Percentiles rank a stretch among this genome's conserved stretches.
Evolutionary conservation across 1,140 invertebrate genomes (phyloP).

Genomic region (Drosophila leontia): DNA sequence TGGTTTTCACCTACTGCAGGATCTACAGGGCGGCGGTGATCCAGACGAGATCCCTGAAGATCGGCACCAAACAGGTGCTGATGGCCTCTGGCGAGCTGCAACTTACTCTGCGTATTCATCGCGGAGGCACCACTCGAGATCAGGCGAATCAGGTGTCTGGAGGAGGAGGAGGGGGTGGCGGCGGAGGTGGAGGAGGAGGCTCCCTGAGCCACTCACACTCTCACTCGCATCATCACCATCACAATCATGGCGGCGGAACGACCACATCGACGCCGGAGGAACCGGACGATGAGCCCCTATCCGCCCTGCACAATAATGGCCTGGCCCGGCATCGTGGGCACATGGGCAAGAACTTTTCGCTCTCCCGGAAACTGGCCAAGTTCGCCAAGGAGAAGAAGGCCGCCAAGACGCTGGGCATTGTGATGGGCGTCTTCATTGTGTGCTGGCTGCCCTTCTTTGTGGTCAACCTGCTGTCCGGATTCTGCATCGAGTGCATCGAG

Average conservation of each 20-base stretch:
- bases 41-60: slow-evolving; percentile 95
- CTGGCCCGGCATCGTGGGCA: slow-evolving; percentile 86
- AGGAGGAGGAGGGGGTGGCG: slow-evolving; percentile 62
- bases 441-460: slow-evolving; percentile 99
- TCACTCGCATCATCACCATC: slow-evolving; percentile 76
- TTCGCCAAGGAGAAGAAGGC: slow-evolving; percentile 98
- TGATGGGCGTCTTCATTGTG: slow-evolving; percentile 99
- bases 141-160: slow-evolving; percentile 68
- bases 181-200: slow-evolving; percentile 61
- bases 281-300: slow-evolving; percentile 90
- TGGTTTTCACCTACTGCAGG: slow-evolving; percentile 98
- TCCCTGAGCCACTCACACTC: slow-evolving; percentile 75
- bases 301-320: slow-evolving; percentile 91
- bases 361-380: slow-evolving; percentile 95
- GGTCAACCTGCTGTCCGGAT: slow-evolving; percentile 95
- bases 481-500: slow-evolving; percentile 94
- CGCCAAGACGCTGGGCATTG: slow-evolving; percentile 96
- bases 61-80: slow-evolving; percentile 94
- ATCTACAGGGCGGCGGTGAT: slow-evolving; percentile 97
- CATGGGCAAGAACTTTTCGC: slow-evolving; percentile 92
- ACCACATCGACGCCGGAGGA: slow-evolving; percentile 89
- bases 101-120: slow-evolving; percentile 94
- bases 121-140: slow-evolving; percentile 91
- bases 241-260: slow-evolving; percentile 84
- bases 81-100: slow-evolving; percentile 92